These are phyloP conservation scores for Tholera decimalis DNA, from an alignment of 2,888 invertebrate genomes.

Conservation along the genomic window DNA sequence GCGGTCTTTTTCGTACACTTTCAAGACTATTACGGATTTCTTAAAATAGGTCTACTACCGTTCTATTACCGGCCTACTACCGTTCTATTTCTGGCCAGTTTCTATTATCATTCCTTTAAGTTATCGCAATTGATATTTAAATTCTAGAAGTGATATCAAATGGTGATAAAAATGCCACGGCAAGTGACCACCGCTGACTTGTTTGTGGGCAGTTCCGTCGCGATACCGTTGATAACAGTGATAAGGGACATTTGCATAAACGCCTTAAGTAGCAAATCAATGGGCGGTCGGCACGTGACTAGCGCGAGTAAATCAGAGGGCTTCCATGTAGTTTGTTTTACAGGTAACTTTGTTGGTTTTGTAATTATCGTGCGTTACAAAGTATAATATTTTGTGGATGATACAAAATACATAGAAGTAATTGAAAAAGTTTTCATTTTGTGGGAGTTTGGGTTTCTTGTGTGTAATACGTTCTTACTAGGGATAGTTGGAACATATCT, in stretches of 20 bases:
- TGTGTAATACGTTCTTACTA: neutral
- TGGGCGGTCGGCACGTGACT: constrained; percentile 39
- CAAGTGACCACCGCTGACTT: constrained; percentile 56
- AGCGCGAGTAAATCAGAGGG: constrained; percentile 31
- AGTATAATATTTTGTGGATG: neutral
- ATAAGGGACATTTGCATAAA: constrained; percentile 55
- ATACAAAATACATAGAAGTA: too few species aligned
- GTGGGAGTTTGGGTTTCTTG: neutral
- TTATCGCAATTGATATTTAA: constrained; percentile 54
- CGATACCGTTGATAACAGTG: constrained; percentile 46
- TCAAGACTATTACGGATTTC: neutral
- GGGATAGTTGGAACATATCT: too few species aligned
- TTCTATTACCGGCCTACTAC: constrained; percentile 11
- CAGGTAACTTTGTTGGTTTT: neutral
- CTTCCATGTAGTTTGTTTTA: constrained; percentile 13
- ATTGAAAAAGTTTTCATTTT: neutral
- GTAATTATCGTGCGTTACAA: neutral
- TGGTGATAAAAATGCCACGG: constrained; percentile 58
- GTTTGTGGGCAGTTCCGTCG: constrained; percentile 56
- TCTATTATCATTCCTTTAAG: neutral
- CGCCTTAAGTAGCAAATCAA: constrained; percentile 50
- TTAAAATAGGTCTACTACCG: neutral
- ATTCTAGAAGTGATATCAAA: constrained; percentile 36
- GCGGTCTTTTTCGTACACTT: neutral
- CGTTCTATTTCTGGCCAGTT: constrained; percentile 25